A percentile compares a stretch with the other conserved stretches of the same genome.
Evolutionary conservation across 2,888 invertebrate species (phyloP).

Genomic region (Morpho helenor): DNA sequence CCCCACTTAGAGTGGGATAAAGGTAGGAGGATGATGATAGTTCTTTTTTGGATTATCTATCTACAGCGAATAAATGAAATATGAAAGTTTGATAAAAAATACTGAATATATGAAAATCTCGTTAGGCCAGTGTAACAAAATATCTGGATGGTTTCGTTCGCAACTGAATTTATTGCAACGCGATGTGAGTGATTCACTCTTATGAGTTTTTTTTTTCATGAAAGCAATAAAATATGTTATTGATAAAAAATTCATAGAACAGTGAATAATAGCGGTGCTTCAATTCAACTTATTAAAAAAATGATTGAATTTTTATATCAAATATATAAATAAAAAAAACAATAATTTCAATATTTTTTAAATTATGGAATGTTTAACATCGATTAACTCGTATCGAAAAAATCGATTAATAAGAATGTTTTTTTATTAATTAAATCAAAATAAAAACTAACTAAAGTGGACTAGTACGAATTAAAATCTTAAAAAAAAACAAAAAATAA

Average conservation of each 20-base stretch:
- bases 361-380: no score
- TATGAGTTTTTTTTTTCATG: slow-evolving; percentile 5
- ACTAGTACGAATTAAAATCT: no score
- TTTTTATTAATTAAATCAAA: no score
- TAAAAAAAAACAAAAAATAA: no score
- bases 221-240: slow-evolving; percentile 7
- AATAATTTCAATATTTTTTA: no score
- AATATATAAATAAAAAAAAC: no score
- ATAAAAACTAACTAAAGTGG: no score
- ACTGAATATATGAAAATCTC: slow-evolving; percentile 7
- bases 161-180: slow-evolving; percentile 12
- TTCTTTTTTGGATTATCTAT: no score
- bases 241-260: slow-evolving; percentile 4
- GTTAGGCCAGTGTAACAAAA: slow-evolving; percentile 9
- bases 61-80: not conserved
- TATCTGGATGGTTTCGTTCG: slow-evolving; percentile 7
- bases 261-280: slow-evolving; percentile 1
- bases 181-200: slow-evolving; percentile 12
- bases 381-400: no score
- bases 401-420: no score
- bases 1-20: no score
- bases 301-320: not conserved
- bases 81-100: not conserved
- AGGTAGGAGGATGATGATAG: no score
- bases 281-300: not conserved